These are phyloP conservation scores for Eurytemora carolleeae DNA, from an alignment of 1,140 invertebrate genomes.

Conservation along the genomic window DNA sequence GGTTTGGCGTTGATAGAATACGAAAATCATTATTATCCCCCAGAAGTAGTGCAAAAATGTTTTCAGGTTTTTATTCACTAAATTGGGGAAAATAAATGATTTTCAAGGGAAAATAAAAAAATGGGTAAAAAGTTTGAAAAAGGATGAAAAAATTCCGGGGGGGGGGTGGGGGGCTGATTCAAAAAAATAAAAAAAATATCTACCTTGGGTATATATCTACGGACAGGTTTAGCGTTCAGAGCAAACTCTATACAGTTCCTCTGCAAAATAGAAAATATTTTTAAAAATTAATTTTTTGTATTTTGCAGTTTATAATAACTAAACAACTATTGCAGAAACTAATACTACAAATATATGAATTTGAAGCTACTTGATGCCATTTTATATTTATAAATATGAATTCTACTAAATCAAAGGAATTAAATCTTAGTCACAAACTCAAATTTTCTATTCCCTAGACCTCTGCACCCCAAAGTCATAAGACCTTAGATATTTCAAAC, in stretches of 20 bases:
- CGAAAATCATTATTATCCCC: no score
- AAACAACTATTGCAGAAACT: background rate
- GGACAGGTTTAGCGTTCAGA: conserved; percentile 88
- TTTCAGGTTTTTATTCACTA: no score
- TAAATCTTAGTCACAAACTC: background rate
- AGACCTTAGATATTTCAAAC: no score
- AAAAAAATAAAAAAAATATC: conserved; percentile 86
- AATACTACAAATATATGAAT: background rate
- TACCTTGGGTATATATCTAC: conserved; percentile 84
- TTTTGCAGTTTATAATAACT: background rate
- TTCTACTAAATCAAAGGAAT: background rate
- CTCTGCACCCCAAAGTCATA: no score
- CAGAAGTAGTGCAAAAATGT: no score
- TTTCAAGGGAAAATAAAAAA: no score
- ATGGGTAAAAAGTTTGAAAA: no score
- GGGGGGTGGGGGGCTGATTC: conserved; percentile 90
- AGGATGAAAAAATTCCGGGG: conserved; percentile 99
- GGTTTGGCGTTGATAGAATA: no score
- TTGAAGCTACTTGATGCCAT: background rate
- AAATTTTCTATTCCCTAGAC: background rate
- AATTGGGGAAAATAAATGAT: no score
- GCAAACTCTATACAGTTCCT: conserved; percentile 99
- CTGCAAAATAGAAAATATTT: conserved; percentile 31
- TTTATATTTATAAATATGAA: background rate
- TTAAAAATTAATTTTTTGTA: background rate